Evolutionary conservation across 2,113 vertebrate genomes (phyloP).

Genomic region (Jaculus jaculus): DNA sequence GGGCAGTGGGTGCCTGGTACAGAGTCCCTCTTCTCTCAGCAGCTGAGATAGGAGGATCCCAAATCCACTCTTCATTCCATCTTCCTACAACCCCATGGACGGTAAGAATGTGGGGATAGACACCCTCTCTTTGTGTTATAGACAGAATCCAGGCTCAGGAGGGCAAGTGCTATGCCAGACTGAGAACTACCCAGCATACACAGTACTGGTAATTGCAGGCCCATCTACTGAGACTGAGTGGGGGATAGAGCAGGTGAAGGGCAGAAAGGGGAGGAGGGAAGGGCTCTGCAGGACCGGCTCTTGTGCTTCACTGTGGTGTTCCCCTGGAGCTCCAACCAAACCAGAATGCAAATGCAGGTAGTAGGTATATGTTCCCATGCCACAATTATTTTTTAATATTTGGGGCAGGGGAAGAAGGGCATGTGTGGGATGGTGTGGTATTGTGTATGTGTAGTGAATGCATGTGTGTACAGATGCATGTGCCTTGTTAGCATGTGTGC

Average conservation of each 20-base stretch:
- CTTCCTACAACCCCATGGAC: background rate
- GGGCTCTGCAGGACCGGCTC: background rate
- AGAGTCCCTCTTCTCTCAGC: background rate
- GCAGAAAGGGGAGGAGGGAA: background rate
- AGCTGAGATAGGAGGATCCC: background rate
- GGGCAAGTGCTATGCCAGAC: background rate
- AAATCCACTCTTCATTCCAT: background rate
- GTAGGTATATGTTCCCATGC: background rate
- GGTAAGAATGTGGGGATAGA: background rate
- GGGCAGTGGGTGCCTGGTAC: background rate
- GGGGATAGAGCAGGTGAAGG: background rate
- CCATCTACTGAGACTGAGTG: background rate
- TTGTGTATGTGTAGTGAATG: too few species aligned
- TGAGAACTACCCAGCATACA: background rate
- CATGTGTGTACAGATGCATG: too few species aligned
- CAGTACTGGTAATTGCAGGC: background rate
- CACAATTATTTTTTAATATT: too few species aligned
- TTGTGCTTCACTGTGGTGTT: accelerated
- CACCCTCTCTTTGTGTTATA: background rate
- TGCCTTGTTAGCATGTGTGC: too few species aligned
- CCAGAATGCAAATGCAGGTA: background rate
- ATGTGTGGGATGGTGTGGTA: too few species aligned
- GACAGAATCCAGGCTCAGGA: background rate
- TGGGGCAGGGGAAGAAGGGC: too few species aligned
- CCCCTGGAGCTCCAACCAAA: background rate